A percentile compares a stretch with the other conserved stretches of the same genome.
These are phyloP conservation scores for Scomber japonicus DNA, from an alignment of 2,113 vertebrate species.

Conservation along the genomic window DNA sequence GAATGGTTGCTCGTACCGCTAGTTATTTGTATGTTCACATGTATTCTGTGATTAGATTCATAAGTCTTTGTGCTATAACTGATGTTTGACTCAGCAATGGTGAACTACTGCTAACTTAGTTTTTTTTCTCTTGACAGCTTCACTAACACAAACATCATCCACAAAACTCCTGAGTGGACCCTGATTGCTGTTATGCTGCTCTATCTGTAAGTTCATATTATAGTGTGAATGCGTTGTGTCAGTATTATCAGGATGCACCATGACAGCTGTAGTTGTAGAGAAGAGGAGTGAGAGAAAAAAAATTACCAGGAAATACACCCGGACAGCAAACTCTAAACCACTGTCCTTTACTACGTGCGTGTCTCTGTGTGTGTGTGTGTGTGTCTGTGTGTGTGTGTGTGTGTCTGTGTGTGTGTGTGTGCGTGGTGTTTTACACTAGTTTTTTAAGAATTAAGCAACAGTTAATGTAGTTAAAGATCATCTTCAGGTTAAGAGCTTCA, in stretches of 20 bases:
- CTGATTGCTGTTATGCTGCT: slow-evolving; percentile 82
- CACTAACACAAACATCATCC: slow-evolving; percentile 83
- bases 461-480: background rate
- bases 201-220: slow-evolving; percentile 79
- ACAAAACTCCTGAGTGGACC: slow-evolving; percentile 84
- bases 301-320: slow-evolving; percentile 43
- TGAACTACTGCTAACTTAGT: background rate
- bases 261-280: slow-evolving; percentile 4
- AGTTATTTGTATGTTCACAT: background rate
- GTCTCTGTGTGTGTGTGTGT: background rate
- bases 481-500: background rate
- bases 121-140: slow-evolving; percentile 69
- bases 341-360: slow-evolving; percentile 34
- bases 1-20: background rate
- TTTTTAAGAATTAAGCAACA: background rate
- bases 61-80: background rate
- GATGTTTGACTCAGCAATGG: background rate
- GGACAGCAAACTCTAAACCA: slow-evolving; percentile 48
- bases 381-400: background rate
- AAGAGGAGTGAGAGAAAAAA: background rate
- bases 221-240: slow-evolving; percentile 14
- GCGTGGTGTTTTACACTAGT: background rate
- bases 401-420: background rate
- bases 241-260: background rate
- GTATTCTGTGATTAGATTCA: background rate